Evolutionary conservation across 2,113 vertebrate species (phyloP).

Genomic region (Mastomys natalensis): DNA sequence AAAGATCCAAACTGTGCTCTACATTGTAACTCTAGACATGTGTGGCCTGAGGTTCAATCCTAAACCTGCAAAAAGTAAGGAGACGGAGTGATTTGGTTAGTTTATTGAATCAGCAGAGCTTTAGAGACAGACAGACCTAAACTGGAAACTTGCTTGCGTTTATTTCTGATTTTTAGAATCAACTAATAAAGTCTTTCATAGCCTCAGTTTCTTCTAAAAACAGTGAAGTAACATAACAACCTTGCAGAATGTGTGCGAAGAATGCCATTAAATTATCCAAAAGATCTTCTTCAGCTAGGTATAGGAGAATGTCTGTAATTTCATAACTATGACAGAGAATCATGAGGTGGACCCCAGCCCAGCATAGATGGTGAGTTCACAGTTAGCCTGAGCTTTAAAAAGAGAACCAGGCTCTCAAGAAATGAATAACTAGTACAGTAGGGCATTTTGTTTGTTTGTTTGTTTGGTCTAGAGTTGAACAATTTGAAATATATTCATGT

Average conservation of each 20-base stretch:
- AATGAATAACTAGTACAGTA: not conserved
- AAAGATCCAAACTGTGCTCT: not conserved
- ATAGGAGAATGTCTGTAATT: too few relatives aligned
- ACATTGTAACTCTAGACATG: not conserved
- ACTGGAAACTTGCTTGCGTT: not conserved
- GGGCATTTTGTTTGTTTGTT: not conserved
- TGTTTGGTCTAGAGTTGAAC: not conserved
- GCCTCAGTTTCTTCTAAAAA: not conserved
- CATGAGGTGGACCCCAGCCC: not conserved
- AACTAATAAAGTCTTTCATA: not conserved
- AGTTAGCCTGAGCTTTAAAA: not conserved
- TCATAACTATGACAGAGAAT: not conserved
- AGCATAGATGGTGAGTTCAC: not conserved
- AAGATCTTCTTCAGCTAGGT: not conserved
- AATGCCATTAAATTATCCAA: not conserved
- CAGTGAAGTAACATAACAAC: not conserved
- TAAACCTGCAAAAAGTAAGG: not conserved
- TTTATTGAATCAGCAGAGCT: not conserved
- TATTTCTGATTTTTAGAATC: not conserved
- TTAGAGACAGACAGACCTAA: not conserved
- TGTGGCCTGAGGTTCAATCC: not conserved
- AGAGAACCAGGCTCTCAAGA: not conserved
- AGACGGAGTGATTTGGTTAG: not conserved
- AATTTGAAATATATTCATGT: not conserved
- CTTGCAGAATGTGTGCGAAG: conserved; percentile 13